Base-by-base conservation (phyloP, 2,113 vertebrate genomes). In the Rutilus rutilus region DNA sequence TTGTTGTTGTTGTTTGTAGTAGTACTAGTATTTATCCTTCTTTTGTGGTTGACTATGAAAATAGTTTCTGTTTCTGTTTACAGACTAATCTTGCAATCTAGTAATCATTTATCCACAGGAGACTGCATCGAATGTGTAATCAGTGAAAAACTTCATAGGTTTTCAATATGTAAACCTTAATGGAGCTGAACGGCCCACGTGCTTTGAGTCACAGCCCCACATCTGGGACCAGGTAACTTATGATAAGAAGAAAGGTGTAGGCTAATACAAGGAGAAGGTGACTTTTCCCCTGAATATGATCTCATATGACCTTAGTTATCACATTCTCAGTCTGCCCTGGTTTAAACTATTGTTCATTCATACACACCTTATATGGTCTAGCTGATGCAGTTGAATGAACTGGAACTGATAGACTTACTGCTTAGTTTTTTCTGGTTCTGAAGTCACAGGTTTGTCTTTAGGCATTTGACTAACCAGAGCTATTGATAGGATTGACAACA, bases 171-270 rank as follows among this genome's bases (percentile, higher is more conserved):
- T 83, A 57, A 83, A 54, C 10, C 30, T 17, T 27, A 73, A 59
- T 73, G 50, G 82, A 82, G 80, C 75, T 64, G 78, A 79, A 60
- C 36, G 85, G 78, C 87, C 36, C 73, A 54, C 74, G 89, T 85
- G 73, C 69, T 77, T 50, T 8, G 45, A 80, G 83, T 85, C 78
- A 85, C 83, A 69, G 19, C 25, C 39, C 27, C 52, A 25, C 67
- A 83, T 33, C 47, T 59, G 11, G 9, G 36, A 77, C 57, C 69
- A 82, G 14, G 27, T 82, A 74, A 85, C 8, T 21, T n/a, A 62
- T 87, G 85, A 89, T 87, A 81, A 86, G 39, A 62, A 39, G 27
- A 27, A 21, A 64, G 45, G 11, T 21, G 60, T 60, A 54, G 19
- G 19, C 7, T 82, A 78, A 23, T 21, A 67, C 27, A 67, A 36